Evolutionary conservation across 2,797 vertebrate species (phyloP), one percentile per base, ranked within the genome.

Genomic region (Parotocinclus haroldoi): DNA sequence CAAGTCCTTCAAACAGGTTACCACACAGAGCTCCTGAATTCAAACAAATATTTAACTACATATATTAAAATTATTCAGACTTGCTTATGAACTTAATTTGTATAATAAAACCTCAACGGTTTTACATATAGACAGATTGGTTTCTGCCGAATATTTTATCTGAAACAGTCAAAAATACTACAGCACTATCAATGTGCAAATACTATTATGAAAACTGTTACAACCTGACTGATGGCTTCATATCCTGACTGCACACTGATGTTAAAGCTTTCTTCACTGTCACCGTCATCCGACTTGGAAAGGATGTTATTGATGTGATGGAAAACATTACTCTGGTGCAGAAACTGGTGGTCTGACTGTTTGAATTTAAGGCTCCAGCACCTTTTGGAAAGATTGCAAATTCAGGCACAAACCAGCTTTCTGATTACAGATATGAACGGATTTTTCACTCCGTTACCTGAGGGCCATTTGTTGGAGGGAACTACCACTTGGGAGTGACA

Each of bases 331-430:
- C 97, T 99, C 81, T 99, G 97, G 79, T 99, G 97, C 76, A 99
- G 91, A 81, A 99, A 99, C 78, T 99, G 97, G 76, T 99, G 97
- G 85, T 99, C 97, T 0, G 97, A 99, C 75, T 99, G 97, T 79
- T 99, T 99, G 84, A 99, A 99, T 85, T 99, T 99, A 63, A 99
- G 95, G 84, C 97, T 99, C 97, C 97, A 99, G 80, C 97, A 99
- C 73, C 97, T 99, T 16, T 38, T n/a, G 45, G 10, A 57, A 56
- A 17, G 51, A 39, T 19, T 7, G 57, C 10, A 8, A 55, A 45
- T 44, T 10, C 50, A 55, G 14, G 45, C 16, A 40, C 16, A 57
- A 5, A 45, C 8, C n/a, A 16, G 14, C 16, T 50, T 16, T 8
- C 18, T 14, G 9, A 36, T 5, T 40, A 46, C 12, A 65, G 36